phyloP scores from a whole-genome alignment of 2,113 vertebrate genomes.

The Lycaon pictus region DNA sequence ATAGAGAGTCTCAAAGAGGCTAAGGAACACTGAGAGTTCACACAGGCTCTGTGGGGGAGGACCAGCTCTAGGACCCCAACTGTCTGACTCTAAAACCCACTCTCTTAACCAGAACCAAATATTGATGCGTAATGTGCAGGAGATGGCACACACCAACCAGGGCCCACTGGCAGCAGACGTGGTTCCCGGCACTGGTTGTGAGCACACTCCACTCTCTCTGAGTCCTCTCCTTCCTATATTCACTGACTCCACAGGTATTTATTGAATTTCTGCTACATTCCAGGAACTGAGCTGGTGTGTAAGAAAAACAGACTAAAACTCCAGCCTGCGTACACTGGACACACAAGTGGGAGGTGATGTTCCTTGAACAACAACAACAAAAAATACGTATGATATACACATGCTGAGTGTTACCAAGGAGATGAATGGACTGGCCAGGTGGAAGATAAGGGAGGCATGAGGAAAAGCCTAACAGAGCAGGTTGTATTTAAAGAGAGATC shows the following conservation, averaged over 20 bases:
- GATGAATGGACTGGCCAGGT: neutral
- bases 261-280: neutral
- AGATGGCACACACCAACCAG: fast-evolving
- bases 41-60: neutral
- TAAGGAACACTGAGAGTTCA: neutral
- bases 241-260: neutral
- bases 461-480: neutral
- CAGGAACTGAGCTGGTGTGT: neutral
- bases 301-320: neutral
- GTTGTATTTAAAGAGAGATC: neutral
- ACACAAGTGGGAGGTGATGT: neutral
- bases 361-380: neutral
- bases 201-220: neutral
- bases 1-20: neutral
- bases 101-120: neutral
- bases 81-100: neutral
- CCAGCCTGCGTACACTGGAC: too few relatives aligned
- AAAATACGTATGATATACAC: neutral
- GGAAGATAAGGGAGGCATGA: neutral
- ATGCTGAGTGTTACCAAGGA: neutral
- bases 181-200: neutral
- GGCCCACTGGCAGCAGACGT: fast-evolving
- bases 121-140: fast-evolving
- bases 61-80: too few relatives aligned
- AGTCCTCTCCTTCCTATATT: neutral